phyloP scores from a whole-genome alignment of 2,888 invertebrate genomes.

The Hyles lineata region DNA sequence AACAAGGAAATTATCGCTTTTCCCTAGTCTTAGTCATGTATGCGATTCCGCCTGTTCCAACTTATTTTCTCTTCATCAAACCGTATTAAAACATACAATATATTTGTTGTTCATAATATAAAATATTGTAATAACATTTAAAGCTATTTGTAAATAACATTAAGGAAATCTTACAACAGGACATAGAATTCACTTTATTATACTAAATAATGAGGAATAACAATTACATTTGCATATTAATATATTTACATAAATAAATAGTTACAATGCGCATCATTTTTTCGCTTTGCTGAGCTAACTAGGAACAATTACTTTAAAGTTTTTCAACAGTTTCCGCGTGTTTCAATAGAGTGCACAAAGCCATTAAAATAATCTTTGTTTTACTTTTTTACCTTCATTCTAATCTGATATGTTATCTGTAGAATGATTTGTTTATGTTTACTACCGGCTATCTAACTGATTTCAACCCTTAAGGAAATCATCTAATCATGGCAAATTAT shows the following conservation, averaged over 20 bases:
- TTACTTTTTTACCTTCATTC: not conserved
- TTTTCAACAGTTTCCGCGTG: not conserved
- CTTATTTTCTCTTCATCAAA: not conserved
- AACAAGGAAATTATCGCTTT: not conserved
- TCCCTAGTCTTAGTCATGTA: not conserved
- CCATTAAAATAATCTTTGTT: not conserved
- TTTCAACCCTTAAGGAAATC: not conserved
- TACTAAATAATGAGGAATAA: not conserved
- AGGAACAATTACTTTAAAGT: not conserved
- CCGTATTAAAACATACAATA: not conserved
- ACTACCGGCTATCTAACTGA: not conserved
- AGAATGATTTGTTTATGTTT: not conserved
- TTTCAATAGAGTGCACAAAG: not conserved
- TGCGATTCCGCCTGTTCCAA: not conserved
- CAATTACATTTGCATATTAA: not conserved
- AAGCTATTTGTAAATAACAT: not conserved
- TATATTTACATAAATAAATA: not conserved
- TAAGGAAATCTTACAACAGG: not conserved
- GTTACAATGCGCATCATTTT: not conserved
- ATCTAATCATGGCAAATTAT: not conserved
- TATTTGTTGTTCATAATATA: not conserved
- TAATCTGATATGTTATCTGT: not conserved
- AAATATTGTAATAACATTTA: not conserved
- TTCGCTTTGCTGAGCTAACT: not conserved
- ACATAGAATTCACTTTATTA: slow-evolving; percentile 1